These are phyloP conservation scores for Dysdera silvatica DNA, from an alignment of 1,140 invertebrate genomes.

Conservation along the genomic window DNA sequence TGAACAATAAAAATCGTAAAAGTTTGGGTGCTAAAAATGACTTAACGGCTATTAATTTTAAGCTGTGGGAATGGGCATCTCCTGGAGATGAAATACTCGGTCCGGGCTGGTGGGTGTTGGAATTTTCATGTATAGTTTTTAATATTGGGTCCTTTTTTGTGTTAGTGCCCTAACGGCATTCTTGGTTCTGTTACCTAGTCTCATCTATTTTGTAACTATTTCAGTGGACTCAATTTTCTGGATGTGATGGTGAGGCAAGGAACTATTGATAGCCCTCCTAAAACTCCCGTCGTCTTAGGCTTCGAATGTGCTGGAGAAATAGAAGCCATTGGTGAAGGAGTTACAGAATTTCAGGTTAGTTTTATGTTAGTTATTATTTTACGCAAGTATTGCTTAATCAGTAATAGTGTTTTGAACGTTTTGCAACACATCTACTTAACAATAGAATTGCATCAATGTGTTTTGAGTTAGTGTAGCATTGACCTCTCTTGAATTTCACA, in stretches of 20 bases:
- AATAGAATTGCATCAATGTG: too few relatives aligned
- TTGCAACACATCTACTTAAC: neutral
- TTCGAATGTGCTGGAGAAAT: conserved; percentile 80
- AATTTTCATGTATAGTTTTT: neutral
- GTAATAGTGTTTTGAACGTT: neutral
- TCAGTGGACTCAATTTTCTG: conserved; percentile 47
- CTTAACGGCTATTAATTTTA: too few relatives aligned
- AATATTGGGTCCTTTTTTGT: neutral
- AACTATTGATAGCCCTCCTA: conserved; percentile 69
- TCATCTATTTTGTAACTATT: too few relatives aligned
- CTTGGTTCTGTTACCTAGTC: neutral
- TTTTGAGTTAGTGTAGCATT: too few relatives aligned
- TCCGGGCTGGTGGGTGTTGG: too few relatives aligned
- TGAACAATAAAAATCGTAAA: too few relatives aligned
- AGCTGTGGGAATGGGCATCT: too few relatives aligned
- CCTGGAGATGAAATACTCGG: too few relatives aligned
- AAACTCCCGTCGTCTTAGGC: conserved; percentile 77
- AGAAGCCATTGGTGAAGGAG: conserved; percentile 68
- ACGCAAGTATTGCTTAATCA: neutral
- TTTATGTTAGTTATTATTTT: conserved; percentile 7
- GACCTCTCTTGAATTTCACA: too few relatives aligned
- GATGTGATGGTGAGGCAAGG: conserved; percentile 80
- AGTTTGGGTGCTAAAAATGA: too few relatives aligned
- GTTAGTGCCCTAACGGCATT: neutral
- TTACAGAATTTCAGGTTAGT: conserved; percentile 56